These are phyloP conservation scores for Lordiphosa clarofinis DNA, from an alignment of 1,140 invertebrate species.

Conservation along the genomic window DNA sequence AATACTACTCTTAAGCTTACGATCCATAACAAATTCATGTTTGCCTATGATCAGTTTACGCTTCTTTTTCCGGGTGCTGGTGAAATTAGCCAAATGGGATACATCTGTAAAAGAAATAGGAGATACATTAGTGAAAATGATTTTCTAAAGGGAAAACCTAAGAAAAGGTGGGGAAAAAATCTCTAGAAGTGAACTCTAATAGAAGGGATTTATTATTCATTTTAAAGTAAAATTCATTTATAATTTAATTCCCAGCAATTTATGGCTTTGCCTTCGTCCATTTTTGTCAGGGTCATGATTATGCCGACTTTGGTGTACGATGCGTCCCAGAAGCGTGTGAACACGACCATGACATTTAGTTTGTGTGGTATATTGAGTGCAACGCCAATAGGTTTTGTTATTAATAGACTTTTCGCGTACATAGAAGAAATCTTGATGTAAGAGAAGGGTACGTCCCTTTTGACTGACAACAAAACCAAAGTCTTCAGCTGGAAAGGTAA, in stretches of 20 bases:
- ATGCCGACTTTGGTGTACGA: slow-evolving; percentile 58
- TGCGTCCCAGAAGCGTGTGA: slow-evolving; percentile 48
- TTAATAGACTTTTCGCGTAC: slow-evolving; percentile 66
- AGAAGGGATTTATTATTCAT: neutral
- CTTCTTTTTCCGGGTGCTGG: slow-evolving; percentile 66
- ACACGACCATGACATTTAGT: slow-evolving; percentile 66
- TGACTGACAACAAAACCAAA: slow-evolving; percentile 62
- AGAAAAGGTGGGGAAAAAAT: neutral
- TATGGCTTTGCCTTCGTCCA: slow-evolving; percentile 18
- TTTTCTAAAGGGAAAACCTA: no score
- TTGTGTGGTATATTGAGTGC: slow-evolving; percentile 70
- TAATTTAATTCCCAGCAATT: slow-evolving; percentile 5
- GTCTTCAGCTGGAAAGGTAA: slow-evolving; percentile 20
- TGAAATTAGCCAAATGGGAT: slow-evolving; percentile 47
- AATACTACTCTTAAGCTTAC: slow-evolving; percentile 67
- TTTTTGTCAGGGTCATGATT: slow-evolving; percentile 44
- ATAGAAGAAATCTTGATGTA: slow-evolving; percentile 54
- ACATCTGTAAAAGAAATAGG: slow-evolving; percentile 36
- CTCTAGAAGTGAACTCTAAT: no score
- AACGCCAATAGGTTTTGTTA: slow-evolving; percentile 72
- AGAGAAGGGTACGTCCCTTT: slow-evolving; percentile 63
- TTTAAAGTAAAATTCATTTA: neutral
- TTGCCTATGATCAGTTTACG: slow-evolving; percentile 61
- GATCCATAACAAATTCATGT: slow-evolving; percentile 72
- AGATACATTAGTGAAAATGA: no score